Percentiles rank a stretch among this genome's conserved stretches.
Evolutionary conservation across 2,113 vertebrate genomes (phyloP).

Genomic region (Tenrec ecaudatus): DNA sequence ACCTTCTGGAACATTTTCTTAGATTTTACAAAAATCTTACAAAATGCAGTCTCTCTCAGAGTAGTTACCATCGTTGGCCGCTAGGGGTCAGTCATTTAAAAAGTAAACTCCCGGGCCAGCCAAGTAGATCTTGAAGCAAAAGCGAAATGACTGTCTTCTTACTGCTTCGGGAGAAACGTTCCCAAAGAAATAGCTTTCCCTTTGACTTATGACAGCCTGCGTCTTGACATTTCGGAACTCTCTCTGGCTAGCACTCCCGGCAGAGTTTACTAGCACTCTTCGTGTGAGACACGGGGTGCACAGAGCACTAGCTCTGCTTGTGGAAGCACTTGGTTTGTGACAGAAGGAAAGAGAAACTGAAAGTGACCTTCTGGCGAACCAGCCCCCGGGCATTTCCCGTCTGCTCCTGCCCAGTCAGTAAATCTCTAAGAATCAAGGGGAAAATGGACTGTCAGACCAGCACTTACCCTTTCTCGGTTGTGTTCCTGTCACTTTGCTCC

Average conservation of each 20-base stretch:
- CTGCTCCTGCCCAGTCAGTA: not conserved
- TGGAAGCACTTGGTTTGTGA: not conserved
- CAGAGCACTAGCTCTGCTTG: rapidly evolving
- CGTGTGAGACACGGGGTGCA: not conserved
- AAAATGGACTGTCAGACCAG: not conserved
- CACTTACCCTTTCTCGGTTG: not conserved
- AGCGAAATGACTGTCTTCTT: conserved; percentile 7
- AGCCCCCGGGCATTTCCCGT: not conserved
- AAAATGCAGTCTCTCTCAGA: not conserved
- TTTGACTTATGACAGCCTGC: not conserved
- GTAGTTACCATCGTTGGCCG: not conserved
- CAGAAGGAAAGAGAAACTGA: not conserved
- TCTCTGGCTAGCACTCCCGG: not conserved
- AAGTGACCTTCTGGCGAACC: not conserved
- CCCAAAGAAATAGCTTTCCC: not conserved
- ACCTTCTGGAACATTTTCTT: not conserved
- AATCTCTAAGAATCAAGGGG: not conserved
- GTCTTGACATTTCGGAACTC: not conserved
- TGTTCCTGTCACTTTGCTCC: not conserved
- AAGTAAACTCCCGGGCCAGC: not conserved
- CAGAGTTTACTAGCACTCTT: not conserved
- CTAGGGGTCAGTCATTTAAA: conserved; percentile 78
- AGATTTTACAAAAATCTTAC: not conserved
- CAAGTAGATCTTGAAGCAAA: not conserved
- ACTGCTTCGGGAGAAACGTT: not conserved